Conservation (phyloP, 2,113 vertebrate species). For the Ammodytes marinus region DNA sequence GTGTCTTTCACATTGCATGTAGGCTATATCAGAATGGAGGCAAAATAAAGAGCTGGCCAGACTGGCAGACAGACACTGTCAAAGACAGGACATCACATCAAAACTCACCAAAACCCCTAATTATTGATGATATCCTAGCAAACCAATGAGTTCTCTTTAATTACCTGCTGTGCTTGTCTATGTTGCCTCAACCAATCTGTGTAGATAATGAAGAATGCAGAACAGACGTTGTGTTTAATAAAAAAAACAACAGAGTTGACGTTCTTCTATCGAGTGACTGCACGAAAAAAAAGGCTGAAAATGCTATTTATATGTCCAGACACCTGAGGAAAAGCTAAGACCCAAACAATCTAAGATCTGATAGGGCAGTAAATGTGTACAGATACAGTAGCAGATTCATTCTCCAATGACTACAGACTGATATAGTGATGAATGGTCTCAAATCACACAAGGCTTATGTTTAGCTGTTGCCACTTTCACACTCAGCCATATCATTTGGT, state of each 20-base stretch:
- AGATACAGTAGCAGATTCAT: not conserved
- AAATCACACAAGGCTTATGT: not conserved
- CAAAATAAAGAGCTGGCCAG: not conserved
- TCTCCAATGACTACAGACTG: not conserved
- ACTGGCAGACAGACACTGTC: not conserved
- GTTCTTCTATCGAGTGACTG: conserved; percentile 40
- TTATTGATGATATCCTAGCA: conserved; percentile 43
- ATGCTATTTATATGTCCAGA: not conserved
- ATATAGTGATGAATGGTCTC: not conserved
- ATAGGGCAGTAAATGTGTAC: not conserved
- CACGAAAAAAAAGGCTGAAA: not conserved
- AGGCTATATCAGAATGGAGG: not conserved
- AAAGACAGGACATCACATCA: conserved; percentile 1
- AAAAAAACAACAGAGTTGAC: conserved; percentile 28
- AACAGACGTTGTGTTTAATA: conserved; percentile 41
- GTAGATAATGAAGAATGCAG: conserved; percentile 50
- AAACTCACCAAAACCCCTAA: not conserved
- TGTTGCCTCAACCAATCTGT: conserved; percentile 36
- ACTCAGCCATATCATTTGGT: not conserved
- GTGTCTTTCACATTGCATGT: not conserved
- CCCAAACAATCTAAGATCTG: not conserved
- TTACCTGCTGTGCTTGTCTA: conserved; percentile 50
- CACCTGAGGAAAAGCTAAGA: not conserved
- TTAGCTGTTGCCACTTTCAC: not conserved
- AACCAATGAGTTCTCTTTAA: conserved; percentile 56